Conservation (phyloP, 35 echinoderm and acorn worm species). For the Nesometra sesokonis region DNA sequence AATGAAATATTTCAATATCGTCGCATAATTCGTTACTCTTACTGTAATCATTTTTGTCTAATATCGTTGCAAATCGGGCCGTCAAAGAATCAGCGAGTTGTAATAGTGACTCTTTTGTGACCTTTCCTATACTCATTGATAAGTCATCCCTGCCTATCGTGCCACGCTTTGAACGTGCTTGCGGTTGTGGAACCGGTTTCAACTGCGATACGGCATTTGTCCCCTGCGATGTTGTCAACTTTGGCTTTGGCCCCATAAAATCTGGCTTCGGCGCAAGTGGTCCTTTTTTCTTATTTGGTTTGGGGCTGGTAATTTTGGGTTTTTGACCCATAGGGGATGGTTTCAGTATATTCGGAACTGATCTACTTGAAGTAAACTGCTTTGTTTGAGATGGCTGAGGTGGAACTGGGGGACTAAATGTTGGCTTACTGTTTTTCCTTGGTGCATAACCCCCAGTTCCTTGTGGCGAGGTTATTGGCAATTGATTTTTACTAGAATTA, state of each 20-base stretch:
- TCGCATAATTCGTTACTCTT: slow-evolving; percentile 57
- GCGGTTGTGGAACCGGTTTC: neutral
- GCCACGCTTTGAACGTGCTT: neutral
- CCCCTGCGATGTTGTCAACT: neutral
- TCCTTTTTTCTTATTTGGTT: slow-evolving; percentile 38
- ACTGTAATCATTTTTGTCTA: slow-evolving; percentile 49
- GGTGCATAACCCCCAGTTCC: slow-evolving; percentile 57
- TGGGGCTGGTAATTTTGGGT: slow-evolving; percentile 45
- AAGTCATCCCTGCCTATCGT: neutral
- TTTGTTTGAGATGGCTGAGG: slow-evolving; percentile 63
- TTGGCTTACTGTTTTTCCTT: slow-evolving; percentile 27
- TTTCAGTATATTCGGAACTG: slow-evolving; percentile 43
- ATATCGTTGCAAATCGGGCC: slow-evolving; percentile 36
- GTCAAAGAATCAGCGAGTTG: slow-evolving; percentile 40
- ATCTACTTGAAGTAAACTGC: slow-evolving; percentile 21
- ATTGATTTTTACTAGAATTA: slow-evolving; percentile 7
- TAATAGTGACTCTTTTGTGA: slow-evolving; percentile 36
- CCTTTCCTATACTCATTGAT: slow-evolving; percentile 5
- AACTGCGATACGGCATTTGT: slow-evolving; percentile 9
- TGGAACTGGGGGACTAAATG: slow-evolving; percentile 38
- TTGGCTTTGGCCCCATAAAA: slow-evolving; percentile 17
- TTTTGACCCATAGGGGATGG: slow-evolving; percentile 42
- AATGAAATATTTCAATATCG: slow-evolving; percentile 52
- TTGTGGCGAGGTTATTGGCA: slow-evolving; percentile 34
- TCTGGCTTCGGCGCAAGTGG: slow-evolving; percentile 31